phyloP scores from a whole-genome alignment of 2,797 vertebrate species.

The Chaetophractus vellerosus region DNA sequence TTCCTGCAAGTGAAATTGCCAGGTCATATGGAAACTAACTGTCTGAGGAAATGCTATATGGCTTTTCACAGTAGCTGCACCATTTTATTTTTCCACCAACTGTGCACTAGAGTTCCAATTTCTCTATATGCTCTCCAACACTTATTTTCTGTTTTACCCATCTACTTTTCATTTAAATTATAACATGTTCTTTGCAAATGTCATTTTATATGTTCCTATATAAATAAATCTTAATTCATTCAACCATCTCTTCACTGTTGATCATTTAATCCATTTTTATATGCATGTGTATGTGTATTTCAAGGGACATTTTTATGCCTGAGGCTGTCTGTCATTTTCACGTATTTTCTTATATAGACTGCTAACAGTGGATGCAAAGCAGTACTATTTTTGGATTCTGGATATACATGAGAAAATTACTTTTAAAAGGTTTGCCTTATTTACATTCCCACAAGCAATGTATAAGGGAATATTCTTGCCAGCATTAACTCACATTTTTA shows the following conservation, averaged over 20 bases:
- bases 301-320: not conserved
- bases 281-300: not conserved
- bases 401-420: conserved; percentile 5
- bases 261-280: not conserved
- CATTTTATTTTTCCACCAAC: no score
- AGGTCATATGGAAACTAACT: no score
- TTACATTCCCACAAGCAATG: not conserved
- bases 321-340: not conserved
- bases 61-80: no score
- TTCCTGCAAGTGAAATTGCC: no score
- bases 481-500: not conserved
- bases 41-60: no score
- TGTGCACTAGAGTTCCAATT: no score
- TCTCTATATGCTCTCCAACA: no score
- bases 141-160: not conserved
- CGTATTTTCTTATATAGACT: conserved; percentile 37
- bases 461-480: not conserved
- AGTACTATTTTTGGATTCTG: conserved; percentile 29
- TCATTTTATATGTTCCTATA: conserved; percentile 34
- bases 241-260: not conserved
- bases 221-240: not conserved
- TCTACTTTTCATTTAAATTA: conserved; percentile 18
- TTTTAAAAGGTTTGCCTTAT: not conserved
- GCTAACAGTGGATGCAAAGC: not conserved
- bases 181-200: not conserved